Evolutionary conservation across 2,888 invertebrate species (phyloP).

Genomic region (Agrilus cyanescens): DNA sequence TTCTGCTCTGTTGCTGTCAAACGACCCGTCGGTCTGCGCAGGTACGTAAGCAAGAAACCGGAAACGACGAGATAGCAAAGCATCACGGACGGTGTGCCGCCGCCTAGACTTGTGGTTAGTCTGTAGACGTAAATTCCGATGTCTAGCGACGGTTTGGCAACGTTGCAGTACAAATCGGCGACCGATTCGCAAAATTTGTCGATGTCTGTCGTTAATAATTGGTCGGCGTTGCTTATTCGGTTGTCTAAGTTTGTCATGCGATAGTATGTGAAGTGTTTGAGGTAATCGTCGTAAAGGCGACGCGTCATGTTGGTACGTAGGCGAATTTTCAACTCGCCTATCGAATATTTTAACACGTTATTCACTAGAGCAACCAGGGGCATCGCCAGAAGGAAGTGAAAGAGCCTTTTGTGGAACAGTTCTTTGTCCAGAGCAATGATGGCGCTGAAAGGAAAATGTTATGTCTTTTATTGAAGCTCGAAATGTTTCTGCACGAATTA

Average conservation of each 20-base stretch:
- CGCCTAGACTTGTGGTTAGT: conserved; percentile 67
- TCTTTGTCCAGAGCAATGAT: conserved; percentile 79
- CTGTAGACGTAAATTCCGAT: conserved; percentile 89
- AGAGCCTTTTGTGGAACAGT: conserved; percentile 62
- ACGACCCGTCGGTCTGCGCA: conserved; percentile 74
- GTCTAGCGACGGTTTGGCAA: conserved; percentile 91
- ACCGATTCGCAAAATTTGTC: conserved; percentile 96
- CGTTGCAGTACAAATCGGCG: conserved; percentile 90
- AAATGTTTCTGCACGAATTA: no score
- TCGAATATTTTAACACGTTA: conserved; percentile 86
- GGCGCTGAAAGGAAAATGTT: conserved; percentile 52
- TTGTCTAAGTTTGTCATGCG: conserved; percentile 93
- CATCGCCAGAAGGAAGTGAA: conserved; percentile 72
- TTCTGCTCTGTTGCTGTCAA: conserved; percentile 92
- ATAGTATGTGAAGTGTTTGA: conserved; percentile 94
- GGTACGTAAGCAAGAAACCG: conserved; percentile 73
- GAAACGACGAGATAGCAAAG: conserved; percentile 78
- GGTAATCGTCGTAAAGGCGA: conserved; percentile 80
- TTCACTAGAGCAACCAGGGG: conserved; percentile 89
- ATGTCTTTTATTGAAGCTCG: background rate
- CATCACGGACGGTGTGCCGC: conserved; percentile 82
- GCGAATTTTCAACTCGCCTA: conserved; percentile 84
- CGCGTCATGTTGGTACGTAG: conserved; percentile 81
- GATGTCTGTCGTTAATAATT: conserved; percentile 88
- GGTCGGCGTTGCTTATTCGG: conserved; percentile 91